phyloP scores from a whole-genome alignment of 2,888 invertebrate species.

The Pelosia muscerda region DNA sequence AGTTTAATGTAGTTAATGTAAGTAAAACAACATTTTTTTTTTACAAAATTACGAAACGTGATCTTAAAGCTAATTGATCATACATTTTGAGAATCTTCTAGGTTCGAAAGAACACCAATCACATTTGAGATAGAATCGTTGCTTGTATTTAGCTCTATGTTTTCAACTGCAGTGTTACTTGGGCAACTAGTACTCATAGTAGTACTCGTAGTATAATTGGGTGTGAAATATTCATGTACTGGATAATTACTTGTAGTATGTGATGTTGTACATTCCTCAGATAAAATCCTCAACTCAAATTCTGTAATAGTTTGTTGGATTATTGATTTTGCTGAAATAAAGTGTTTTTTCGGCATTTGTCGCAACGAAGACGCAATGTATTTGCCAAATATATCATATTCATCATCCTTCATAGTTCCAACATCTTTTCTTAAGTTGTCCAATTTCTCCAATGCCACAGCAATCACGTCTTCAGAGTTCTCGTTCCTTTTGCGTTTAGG shows the following conservation, averaged over 20 bases:
- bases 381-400: slow-evolving; percentile 28
- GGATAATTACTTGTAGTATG: slow-evolving; percentile 29
- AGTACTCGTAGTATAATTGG: slow-evolving; percentile 29
- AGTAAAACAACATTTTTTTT: slow-evolving; percentile 18
- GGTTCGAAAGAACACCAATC: slow-evolving; percentile 30
- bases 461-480: slow-evolving; percentile 25
- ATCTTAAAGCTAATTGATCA: slow-evolving; percentile 15
- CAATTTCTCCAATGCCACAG: slow-evolving; percentile 25
- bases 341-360: slow-evolving; percentile 27
- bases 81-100: slow-evolving; percentile 29
- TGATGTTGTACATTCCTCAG: slow-evolving; percentile 26
- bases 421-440: slow-evolving; percentile 28
- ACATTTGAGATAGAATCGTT: slow-evolving; percentile 29
- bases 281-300: slow-evolving; percentile 26
- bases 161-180: slow-evolving; percentile 27
- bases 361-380: slow-evolving; percentile 28
- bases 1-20: slow-evolving; percentile 23
- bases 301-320: slow-evolving; percentile 25
- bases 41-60: slow-evolving; percentile 20
- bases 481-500: slow-evolving; percentile 28
- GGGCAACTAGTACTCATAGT: slow-evolving; percentile 25
- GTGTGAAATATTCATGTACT: slow-evolving; percentile 29
- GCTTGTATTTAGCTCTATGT: slow-evolving; percentile 24
- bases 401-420: slow-evolving; percentile 26
- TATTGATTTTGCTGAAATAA: slow-evolving; percentile 28